phyloP scores from a whole-genome alignment of 2,113 vertebrate genomes.

The Columba livia region DNA sequence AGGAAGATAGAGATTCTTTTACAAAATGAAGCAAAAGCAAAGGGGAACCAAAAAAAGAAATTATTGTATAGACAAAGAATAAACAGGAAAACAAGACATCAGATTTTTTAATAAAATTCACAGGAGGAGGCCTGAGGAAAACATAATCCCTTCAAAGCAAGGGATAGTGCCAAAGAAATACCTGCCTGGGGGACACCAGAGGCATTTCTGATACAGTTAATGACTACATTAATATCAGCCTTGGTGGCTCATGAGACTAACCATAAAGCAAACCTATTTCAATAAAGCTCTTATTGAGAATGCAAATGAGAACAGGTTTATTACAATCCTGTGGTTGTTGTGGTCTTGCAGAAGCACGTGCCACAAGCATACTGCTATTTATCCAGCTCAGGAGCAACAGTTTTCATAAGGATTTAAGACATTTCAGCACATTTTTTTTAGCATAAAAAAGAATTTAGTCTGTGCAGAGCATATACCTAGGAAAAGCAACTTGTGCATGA shows the following conservation, averaged over 20 bases:
- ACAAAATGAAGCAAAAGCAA: neutral
- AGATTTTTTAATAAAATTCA: neutral
- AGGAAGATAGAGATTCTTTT: neutral
- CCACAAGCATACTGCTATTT: neutral
- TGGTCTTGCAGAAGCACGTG: neutral
- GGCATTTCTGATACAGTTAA: neutral
- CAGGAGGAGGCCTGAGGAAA: neutral
- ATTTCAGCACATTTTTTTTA: neutral
- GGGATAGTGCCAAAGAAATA: neutral
- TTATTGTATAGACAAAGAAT: accelerated
- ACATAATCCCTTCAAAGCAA: neutral
- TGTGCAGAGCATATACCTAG: neutral
- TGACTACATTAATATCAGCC: neutral
- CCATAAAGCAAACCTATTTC: neutral
- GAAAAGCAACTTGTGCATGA: neutral
- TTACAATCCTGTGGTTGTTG: neutral
- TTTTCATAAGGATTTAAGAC: neutral
- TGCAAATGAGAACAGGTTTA: neutral
- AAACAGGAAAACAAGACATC: neutral
- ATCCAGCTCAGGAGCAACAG: neutral
- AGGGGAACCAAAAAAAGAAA: accelerated
- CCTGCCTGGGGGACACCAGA: neutral
- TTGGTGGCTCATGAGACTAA: accelerated
- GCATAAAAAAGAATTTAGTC: neutral
- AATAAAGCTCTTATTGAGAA: neutral